Conservation (phyloP, 2,113 vertebrate species). For the Choloepus hoffmanni region DNA sequence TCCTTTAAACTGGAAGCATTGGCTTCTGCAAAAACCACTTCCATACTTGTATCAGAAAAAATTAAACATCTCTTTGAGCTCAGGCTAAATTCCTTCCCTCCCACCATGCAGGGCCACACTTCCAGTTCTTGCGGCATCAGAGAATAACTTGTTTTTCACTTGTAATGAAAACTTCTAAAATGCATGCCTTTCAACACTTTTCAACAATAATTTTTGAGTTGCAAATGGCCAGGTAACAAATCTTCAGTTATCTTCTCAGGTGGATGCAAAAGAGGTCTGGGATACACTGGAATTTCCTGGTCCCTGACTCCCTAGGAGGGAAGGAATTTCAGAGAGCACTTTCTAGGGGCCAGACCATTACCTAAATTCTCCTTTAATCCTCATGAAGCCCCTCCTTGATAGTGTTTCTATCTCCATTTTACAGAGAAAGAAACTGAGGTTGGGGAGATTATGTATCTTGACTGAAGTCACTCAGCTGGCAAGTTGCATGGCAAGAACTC, state of each 20-base stretch:
- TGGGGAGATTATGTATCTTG: background rate
- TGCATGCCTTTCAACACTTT: background rate
- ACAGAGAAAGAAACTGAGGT: background rate
- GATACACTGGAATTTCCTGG: background rate
- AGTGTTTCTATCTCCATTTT: background rate
- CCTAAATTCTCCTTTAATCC: background rate
- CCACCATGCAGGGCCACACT: background rate
- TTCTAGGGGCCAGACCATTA: background rate
- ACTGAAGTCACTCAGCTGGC: background rate
- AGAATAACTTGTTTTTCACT: constrained; percentile 20
- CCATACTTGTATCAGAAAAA: constrained; percentile 17
- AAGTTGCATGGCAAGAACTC: background rate
- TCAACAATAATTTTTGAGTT: background rate
- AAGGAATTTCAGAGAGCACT: background rate
- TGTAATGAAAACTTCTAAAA: background rate
- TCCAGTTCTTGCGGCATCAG: constrained; percentile 21
- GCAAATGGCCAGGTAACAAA: background rate
- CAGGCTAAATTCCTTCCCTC: background rate
- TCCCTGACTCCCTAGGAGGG: background rate
- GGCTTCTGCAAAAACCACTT: constrained; percentile 28
- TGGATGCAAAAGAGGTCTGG: background rate
- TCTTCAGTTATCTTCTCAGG: background rate
- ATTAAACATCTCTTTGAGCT: constrained; percentile 40
- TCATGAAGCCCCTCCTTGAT: background rate
- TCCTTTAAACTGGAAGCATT: background rate